phyloP scores from a whole-genome alignment of 2,888 invertebrate genomes.

The Pandemis heparana region DNA sequence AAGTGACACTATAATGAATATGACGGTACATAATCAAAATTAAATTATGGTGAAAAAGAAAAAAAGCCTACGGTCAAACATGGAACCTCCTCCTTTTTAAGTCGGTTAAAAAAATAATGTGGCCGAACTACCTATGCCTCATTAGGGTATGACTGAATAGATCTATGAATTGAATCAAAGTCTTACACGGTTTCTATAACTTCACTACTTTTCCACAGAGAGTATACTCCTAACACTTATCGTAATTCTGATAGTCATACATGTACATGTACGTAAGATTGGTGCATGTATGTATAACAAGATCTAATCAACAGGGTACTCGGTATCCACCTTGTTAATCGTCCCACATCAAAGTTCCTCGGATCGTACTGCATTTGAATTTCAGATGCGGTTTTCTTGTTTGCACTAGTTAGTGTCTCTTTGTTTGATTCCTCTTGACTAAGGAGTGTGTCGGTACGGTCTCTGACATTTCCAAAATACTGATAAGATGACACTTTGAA shows the following conservation, averaged over 20 bases:
- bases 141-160: too few relatives aligned
- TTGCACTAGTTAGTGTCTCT: constrained; percentile 50
- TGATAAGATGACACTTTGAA: not conserved
- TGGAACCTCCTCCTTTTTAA: too few relatives aligned
- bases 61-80: too few relatives aligned
- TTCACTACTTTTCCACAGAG: not conserved
- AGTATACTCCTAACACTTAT: not conserved
- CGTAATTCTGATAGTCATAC: not conserved
- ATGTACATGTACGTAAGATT: not conserved
- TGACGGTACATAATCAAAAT: too few relatives aligned
- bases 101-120: too few relatives aligned
- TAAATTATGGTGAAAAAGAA: too few relatives aligned
- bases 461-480: not conserved
- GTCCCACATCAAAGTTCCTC: constrained; percentile 42
- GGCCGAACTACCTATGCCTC: too few relatives aligned
- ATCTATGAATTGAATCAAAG: too few relatives aligned
- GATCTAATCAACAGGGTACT: constrained; percentile 26
- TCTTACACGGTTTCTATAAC: too few relatives aligned
- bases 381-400: constrained; percentile 67
- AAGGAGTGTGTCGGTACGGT: not conserved
- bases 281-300: not conserved
- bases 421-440: constrained; percentile 31
- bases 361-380: constrained; percentile 61
- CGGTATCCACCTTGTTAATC: constrained; percentile 30
- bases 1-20: too few relatives aligned